A percentile compares a stretch with the other conserved stretches of the same genome.
Conservation (phyloP, 2,888 invertebrate genomes). For the Bruchidius siliquastri region DNA sequence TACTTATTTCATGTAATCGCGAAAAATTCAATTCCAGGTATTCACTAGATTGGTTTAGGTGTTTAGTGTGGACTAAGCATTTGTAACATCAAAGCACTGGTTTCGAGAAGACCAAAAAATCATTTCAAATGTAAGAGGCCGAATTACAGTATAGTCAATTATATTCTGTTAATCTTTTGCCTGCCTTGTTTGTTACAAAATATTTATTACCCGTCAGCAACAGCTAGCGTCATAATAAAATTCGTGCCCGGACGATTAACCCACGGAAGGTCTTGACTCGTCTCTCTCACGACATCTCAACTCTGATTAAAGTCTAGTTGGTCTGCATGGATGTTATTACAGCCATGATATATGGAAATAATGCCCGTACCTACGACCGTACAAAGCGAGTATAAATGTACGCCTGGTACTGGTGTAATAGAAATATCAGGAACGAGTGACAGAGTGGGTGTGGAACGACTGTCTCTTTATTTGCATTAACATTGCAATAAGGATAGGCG, state of each 20-base stretch:
- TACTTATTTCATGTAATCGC: no score
- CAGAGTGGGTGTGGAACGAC: neutral
- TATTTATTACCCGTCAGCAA: neutral
- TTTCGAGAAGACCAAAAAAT: no score
- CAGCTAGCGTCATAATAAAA: neutral
- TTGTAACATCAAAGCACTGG: no score
- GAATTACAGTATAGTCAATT: no score
- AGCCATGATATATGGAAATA: neutral
- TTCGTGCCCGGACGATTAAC: neutral
- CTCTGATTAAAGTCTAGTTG: neutral
- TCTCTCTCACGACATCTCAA: neutral
- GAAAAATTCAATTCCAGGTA: no score
- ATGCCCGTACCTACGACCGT: neutral
- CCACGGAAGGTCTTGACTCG: neutral
- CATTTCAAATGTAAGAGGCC: no score
- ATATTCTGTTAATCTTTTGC: neutral
- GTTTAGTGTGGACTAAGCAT: no score
- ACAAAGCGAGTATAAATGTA: neutral
- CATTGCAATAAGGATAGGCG: neutral
- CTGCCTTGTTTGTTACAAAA: neutral
- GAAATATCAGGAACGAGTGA: neutral
- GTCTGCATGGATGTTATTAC: neutral
- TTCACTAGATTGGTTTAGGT: no score
- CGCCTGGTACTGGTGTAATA: neutral
- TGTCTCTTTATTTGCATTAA: neutral